A percentile compares a stretch with the other conserved stretches of the same genome.
Conservation (phyloP, 2,888 invertebrate genomes). For the Caenorhabditis sp. region DNA sequence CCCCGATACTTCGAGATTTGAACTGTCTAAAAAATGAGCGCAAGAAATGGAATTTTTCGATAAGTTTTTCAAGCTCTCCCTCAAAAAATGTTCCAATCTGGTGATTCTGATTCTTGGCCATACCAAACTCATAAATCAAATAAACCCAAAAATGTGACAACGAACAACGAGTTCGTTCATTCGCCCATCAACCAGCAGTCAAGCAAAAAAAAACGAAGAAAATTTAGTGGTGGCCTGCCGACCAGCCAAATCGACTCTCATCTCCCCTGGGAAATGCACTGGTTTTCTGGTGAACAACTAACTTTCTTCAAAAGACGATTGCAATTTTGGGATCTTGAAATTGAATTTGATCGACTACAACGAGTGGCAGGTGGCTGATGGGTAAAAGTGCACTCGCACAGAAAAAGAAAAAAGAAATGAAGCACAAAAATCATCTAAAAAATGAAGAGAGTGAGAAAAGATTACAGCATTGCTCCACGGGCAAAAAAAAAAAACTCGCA, state of each 20-base stretch:
- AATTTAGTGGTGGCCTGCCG: too few relatives aligned
- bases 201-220: too few relatives aligned
- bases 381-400: conserved; percentile 13
- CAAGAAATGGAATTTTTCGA: too few relatives aligned
- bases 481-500: not conserved
- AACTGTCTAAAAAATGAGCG: too few relatives aligned
- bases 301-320: not conserved
- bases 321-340: not conserved
- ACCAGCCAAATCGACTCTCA: not conserved
- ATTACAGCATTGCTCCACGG: conserved; percentile 16
- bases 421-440: conserved; percentile 10
- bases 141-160: too few relatives aligned
- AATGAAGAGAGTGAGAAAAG: conserved; percentile 25
- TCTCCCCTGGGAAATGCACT: not conserved
- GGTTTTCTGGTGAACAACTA: conserved; percentile 7
- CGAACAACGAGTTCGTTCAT: too few relatives aligned
- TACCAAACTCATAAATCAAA: too few relatives aligned
- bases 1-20: too few relatives aligned
- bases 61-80: too few relatives aligned
- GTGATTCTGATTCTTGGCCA: too few relatives aligned
- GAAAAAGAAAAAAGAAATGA: not conserved
- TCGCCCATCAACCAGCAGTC: too few relatives aligned
- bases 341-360: not conserved
- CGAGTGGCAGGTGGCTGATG: conserved; percentile 6
- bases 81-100: too few relatives aligned